A percentile compares a stretch with the other conserved stretches of the same genome.
Evolutionary conservation across 2,797 vertebrate genomes (phyloP).

Genomic region (Catharus ustulatus): DNA sequence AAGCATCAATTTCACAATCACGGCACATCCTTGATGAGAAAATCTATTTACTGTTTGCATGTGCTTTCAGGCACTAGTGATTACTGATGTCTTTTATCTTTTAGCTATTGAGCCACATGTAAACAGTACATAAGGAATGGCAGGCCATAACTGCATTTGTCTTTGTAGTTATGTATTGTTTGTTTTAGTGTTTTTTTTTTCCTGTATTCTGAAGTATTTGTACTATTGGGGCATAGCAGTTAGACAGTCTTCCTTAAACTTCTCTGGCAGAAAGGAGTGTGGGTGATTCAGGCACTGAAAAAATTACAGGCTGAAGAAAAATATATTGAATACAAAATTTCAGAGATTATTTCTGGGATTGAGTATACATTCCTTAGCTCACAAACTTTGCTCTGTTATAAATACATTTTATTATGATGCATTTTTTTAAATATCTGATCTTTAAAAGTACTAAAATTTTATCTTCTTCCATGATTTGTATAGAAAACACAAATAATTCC

Average conservation of each 20-base stretch:
- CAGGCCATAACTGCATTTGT: not conserved
- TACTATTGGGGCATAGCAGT: not conserved
- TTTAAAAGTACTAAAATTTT: not conserved
- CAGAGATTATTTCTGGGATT: not conserved
- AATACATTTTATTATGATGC: not conserved
- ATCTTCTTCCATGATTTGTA: not conserved
- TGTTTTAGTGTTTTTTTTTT: not conserved
- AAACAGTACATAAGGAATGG: not conserved
- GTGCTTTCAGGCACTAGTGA: not conserved
- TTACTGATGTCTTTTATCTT: not conserved
- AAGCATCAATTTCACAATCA: not conserved
- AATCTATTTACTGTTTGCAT: not conserved
- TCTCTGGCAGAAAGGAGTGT: rapidly evolving
- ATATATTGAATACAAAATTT: not conserved
- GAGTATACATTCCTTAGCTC: not conserved
- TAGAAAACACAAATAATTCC: not conserved
- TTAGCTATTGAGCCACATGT: not conserved
- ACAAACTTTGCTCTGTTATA: rapidly evolving
- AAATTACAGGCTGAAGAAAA: not conserved
- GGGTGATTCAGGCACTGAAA: not conserved
- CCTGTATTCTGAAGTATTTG: not conserved
- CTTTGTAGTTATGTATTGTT: not conserved
- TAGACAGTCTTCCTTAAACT: not conserved
- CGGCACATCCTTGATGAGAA: not conserved
- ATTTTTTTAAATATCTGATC: not conserved